Evolutionary conservation across 1,140 invertebrate species (phyloP).

Genomic region (Linepithema humile): DNA sequence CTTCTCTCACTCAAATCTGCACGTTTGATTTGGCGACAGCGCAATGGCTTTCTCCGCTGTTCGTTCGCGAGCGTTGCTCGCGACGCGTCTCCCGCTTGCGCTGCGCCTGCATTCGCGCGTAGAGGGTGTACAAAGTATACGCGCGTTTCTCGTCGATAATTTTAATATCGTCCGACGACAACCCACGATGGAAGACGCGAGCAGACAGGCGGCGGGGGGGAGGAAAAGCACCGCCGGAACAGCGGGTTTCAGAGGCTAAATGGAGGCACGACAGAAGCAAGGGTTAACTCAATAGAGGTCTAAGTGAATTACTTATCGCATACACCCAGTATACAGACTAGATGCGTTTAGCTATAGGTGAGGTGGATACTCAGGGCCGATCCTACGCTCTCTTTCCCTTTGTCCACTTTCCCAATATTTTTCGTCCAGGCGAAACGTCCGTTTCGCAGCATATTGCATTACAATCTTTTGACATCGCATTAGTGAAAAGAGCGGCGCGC

Average conservation of each 20-base stretch:
- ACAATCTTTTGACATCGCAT: constrained; percentile 43
- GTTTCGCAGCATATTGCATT: constrained; percentile 34
- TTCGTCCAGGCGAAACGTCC: not conserved
- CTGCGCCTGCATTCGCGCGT: not conserved
- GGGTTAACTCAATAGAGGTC: constrained; percentile 84
- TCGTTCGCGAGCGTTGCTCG: not conserved
- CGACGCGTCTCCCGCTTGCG: not conserved
- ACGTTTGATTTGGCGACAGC: not conserved
- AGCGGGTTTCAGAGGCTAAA: constrained; percentile 80
- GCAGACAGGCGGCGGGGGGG: constrained; percentile 47
- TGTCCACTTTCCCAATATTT: constrained; percentile 4
- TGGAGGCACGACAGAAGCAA: constrained; percentile 83
- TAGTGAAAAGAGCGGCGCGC: not conserved
- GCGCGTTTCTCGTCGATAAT: constrained; percentile 31
- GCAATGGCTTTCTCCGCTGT: not conserved
- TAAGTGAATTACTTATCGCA: constrained; percentile 85
- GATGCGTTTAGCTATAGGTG: constrained; percentile 82
- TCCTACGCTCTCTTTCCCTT: constrained; percentile 31
- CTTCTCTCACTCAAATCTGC: not conserved
- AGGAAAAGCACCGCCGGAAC: constrained; percentile 60
- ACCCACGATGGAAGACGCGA: constrained; percentile 32
- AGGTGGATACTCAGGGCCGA: constrained; percentile 65
- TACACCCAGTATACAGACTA: constrained; percentile 82
- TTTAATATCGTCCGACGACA: constrained; percentile 72
- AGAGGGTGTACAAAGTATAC: constrained; percentile 44